Evolutionary conservation across 2,113 vertebrate species (phyloP).

Genomic region (Antigone vipio): DNA sequence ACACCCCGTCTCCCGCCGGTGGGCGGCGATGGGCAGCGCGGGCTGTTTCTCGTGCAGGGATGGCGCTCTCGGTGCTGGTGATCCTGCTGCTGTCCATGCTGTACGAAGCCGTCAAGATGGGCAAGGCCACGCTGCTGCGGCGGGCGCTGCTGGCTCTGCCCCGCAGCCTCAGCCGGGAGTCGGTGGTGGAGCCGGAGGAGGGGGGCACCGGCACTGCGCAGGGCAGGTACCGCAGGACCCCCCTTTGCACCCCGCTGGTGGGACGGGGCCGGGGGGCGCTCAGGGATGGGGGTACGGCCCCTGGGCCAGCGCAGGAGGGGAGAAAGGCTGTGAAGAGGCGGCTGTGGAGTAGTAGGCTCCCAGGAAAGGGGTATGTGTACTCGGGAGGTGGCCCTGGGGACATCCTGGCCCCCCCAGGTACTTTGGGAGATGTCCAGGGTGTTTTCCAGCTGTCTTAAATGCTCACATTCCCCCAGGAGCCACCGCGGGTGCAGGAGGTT

Average conservation of each 20-base stretch:
- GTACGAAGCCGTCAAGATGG: slow-evolving; percentile 89
- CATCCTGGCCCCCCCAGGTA: background rate
- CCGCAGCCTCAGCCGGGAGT: slow-evolving; percentile 44
- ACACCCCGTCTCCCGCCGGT: fast-evolving
- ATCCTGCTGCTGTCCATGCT: slow-evolving; percentile 84
- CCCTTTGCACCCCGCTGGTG: fast-evolving
- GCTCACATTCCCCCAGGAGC: background rate
- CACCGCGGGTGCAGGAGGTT: background rate
- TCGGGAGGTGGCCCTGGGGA: background rate
- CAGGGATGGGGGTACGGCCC: fast-evolving
- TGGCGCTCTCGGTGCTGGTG: slow-evolving; percentile 84
- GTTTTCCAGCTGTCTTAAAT: background rate
- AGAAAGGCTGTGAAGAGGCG: background rate
- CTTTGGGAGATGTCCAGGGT: background rate
- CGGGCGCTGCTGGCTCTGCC: background rate
- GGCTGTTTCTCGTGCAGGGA: slow-evolving; percentile 72
- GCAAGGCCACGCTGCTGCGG: slow-evolving; percentile 76
- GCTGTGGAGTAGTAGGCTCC: fast-evolving
- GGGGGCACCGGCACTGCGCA: background rate
- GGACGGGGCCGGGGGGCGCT: no score
- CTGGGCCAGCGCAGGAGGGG: fast-evolving
- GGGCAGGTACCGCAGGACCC: background rate
- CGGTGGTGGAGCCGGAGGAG: slow-evolving; percentile 18
- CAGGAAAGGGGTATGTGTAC: background rate
- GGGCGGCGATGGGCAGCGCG: fast-evolving